Evolutionary conservation across 35 echinoderm and acorn worm genomes (phyloP), one percentile per base, ranked within the genome.

Genomic region (Apostichopus japonicus): DNA sequence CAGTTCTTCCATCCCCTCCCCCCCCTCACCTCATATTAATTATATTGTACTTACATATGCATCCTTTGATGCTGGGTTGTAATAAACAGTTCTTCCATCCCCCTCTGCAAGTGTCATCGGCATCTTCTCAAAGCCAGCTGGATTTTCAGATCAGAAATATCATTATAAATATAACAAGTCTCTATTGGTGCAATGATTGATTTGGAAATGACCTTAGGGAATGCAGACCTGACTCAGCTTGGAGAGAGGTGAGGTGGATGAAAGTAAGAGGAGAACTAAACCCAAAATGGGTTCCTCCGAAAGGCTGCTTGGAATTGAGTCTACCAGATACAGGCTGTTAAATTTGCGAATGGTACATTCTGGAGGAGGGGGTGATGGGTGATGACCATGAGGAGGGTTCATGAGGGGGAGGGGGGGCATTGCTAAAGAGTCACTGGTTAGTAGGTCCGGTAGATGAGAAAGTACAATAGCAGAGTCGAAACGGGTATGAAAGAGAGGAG

Each of bases 41-140:
- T 33, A 33, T 33, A 33, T 33, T 1, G n/a, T 83, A 94, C 96
- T 98, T 79, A 98, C 96, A 94, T 98, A 98, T 8, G 93, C 71
- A 79, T 98, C 97, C 77, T 94, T 92, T 4, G 97, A 92, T 70
- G 93, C 76, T 87, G 95, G 93, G 79, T 88, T 84, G 77, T 77
- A 92, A 62, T 94, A 98, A 19, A 98, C 95, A 10, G 94, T 95
- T 83, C 92, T 93, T 6, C 97, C 97, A 78, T 99, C 97, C n/a
- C 97, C 95, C 62, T 99, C 97, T 25, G 93, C 10, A 15, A 73
- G 52, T 13, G 92, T 87, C 83, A 94, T 92, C 1, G 95, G 97
- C 73, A 93, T 99, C 90, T 99, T 96, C 89, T 99, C 97, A 88
- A 94, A 93, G 33, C 97, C 97, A 92, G 91, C 97, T 72, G 77